phyloP scores from a whole-genome alignment of 2,113 vertebrate species.

The Muscicapa adusta region DNA sequence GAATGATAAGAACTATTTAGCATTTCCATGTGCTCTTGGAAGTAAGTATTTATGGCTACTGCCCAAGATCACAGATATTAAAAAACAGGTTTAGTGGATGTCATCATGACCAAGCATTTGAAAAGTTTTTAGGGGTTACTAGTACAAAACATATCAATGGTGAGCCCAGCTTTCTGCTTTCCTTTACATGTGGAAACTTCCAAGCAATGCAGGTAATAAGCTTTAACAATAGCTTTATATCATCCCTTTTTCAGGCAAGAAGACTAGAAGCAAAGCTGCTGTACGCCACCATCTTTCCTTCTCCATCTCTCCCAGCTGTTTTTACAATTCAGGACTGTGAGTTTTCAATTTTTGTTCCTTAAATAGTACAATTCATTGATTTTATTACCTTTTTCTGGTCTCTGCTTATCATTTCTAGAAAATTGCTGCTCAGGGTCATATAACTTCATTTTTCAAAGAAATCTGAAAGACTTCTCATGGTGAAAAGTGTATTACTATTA shows the following conservation, averaged over 20 bases:
- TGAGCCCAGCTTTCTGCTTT: neutral
- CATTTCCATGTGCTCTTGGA: neutral
- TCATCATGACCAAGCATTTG: fast-evolving
- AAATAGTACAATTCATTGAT: neutral
- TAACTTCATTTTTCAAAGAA: neutral
- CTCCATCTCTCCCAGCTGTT: neutral
- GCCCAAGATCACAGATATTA: neutral
- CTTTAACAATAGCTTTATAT: neutral
- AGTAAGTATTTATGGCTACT: neutral
- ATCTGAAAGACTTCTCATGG: neutral
- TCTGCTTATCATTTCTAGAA: neutral
- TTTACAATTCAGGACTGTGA: neutral
- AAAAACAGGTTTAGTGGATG: neutral
- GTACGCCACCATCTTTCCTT: neutral
- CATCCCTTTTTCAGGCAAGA: neutral
- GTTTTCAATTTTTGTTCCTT: neutral
- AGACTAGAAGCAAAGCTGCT: neutral
- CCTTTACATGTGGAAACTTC: neutral
- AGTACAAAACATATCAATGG: neutral
- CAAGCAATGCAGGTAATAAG: neutral
- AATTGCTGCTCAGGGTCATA: neutral
- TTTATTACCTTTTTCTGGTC: neutral
- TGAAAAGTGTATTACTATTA: neutral
- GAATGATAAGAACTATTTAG: neutral
- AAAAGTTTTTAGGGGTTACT: neutral